phyloP scores from a whole-genome alignment of 1,140 invertebrate species.

The Phymorhynchus buccinoides region DNA sequence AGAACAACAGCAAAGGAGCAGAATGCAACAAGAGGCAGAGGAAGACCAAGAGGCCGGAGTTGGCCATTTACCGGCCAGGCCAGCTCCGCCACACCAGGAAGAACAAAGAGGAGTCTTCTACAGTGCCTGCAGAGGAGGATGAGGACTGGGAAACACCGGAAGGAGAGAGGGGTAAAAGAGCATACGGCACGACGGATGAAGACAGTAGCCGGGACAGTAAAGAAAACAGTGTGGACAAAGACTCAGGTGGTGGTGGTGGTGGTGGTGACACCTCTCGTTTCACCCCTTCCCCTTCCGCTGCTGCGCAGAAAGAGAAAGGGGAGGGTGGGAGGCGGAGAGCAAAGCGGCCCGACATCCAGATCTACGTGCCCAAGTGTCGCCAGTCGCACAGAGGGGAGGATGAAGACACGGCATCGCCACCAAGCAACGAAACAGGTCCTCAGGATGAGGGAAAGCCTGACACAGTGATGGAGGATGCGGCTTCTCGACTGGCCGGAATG shows the following conservation, averaged over 20 bases:
- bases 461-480: conserved; percentile 48
- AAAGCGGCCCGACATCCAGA: conserved; percentile 66
- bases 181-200: conserved; percentile 42
- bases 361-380: conserved; percentile 66
- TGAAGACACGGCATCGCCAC: conserved; percentile 25
- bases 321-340: conserved; percentile 43
- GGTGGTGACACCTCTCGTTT: not conserved
- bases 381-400: conserved; percentile 47
- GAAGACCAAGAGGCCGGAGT: conserved; percentile 51
- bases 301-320: conserved; percentile 27
- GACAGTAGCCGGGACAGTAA: conserved; percentile 51
- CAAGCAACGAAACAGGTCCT: not conserved
- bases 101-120: not conserved
- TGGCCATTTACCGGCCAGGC: conserved; percentile 59
- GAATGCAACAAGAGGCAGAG: conserved; percentile 36
- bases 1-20: not conserved
- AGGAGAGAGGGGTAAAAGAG: not conserved
- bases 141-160: conserved; percentile 52
- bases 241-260: conserved; percentile 39
- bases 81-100: conserved; percentile 41
- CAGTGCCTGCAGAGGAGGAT: conserved; percentile 27
- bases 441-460: not conserved
- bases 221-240: conserved; percentile 53
- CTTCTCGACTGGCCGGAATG: conserved; percentile 19
- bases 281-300: not conserved